These are phyloP conservation scores for Chydorus sphaericus DNA, from an alignment of 2,888 invertebrate species.

Conservation along the genomic window DNA sequence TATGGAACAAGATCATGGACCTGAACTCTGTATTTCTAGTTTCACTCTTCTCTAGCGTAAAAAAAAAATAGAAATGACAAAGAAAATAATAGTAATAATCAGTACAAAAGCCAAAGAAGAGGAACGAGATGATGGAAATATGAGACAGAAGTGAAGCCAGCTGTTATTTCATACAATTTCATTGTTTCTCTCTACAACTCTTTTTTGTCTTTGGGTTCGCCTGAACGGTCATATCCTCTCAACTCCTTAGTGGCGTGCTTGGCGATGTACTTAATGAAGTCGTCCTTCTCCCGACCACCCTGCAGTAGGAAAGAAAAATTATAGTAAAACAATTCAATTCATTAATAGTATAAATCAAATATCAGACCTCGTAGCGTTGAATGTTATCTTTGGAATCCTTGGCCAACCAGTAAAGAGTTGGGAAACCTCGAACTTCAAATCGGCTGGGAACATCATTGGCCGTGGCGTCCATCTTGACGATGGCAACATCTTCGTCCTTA, in stretches of 20 bases:
- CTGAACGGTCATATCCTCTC: conserved; percentile 71
- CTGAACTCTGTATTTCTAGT: no score
- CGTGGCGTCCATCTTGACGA: conserved; percentile 97
- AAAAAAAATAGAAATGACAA: no score
- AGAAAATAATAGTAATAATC: no score
- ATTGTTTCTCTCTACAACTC: conserved; percentile 45
- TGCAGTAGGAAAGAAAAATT: conserved; percentile 30
- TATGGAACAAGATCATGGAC: no score
- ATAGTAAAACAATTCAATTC: background rate
- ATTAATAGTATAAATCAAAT: background rate
- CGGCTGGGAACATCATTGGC: conserved; percentile 89
- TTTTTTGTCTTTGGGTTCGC: conserved; percentile 46
- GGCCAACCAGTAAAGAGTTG: conserved; percentile 90
- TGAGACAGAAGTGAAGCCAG: no score
- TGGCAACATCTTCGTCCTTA: conserved; percentile 67
- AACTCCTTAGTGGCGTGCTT: conserved; percentile 79
- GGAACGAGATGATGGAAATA: no score
- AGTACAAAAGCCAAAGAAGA: no score
- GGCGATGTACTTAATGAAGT: conserved; percentile 88
- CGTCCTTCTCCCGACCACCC: conserved; percentile 83
- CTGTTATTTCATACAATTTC: no score
- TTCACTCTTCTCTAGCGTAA: no score
- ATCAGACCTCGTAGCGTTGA: conserved; percentile 62
- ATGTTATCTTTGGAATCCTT: conserved; percentile 65
- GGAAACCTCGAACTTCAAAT: conserved; percentile 92